Evolutionary conservation across 2,888 invertebrate species (phyloP).

Genomic region (Odontocerum albicorne): DNA sequence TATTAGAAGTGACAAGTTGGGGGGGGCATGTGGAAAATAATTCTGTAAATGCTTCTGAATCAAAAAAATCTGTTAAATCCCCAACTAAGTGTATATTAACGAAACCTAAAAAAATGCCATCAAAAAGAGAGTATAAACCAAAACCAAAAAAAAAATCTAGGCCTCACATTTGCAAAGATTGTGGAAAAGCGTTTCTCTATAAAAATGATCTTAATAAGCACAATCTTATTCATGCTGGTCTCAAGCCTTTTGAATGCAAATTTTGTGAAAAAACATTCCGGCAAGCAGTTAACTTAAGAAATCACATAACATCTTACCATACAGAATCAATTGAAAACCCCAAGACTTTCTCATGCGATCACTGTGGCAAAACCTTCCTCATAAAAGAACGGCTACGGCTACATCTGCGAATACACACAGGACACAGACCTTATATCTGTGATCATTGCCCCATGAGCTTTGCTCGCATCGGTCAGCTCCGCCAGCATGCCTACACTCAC

Average conservation of each 20-base stretch:
- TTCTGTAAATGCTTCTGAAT: no score
- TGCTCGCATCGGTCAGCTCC: conserved; percentile 73
- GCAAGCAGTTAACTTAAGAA: conserved; percentile 64
- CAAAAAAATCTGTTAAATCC: no score
- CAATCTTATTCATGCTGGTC: conserved; percentile 64
- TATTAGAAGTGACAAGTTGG: not conserved
- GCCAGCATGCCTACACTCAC: conserved; percentile 75
- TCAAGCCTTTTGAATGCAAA: conserved; percentile 63
- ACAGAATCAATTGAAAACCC: conserved; percentile 44
- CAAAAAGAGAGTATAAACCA: not conserved
- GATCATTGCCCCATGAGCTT: conserved; percentile 65
- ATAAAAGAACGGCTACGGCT: conserved; percentile 73
- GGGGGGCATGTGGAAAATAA: no score
- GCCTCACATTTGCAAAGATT: conserved; percentile 41
- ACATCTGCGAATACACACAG: conserved; percentile 74
- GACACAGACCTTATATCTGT: conserved; percentile 69
- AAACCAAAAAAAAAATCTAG: no score
- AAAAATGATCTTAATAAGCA: conserved; percentile 70
- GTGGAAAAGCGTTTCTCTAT: conserved; percentile 64
- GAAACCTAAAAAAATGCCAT: not conserved
- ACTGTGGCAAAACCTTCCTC: conserved; percentile 76
- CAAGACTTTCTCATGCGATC: conserved; percentile 66
- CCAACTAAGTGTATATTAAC: no score
- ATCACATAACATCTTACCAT: conserved; percentile 63
- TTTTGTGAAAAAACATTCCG: conserved; percentile 66